These are phyloP conservation scores for Phyllostomus discolor DNA, from an alignment of 2,113 vertebrate species.

Conservation along the genomic window DNA sequence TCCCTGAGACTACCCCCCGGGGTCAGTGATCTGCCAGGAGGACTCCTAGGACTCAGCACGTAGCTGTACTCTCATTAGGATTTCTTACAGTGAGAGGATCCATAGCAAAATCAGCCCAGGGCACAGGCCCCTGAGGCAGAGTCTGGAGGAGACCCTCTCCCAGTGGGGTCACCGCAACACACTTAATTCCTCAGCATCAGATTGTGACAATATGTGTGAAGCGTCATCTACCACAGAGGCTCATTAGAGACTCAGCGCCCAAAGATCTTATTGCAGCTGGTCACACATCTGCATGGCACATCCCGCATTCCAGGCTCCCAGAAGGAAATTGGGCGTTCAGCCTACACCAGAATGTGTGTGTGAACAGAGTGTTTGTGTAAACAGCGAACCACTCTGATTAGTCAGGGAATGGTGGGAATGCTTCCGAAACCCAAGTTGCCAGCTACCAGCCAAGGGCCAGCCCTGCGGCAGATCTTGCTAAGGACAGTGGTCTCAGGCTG, in stretches of 20 bases:
- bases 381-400: not conserved
- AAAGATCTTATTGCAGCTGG: not conserved
- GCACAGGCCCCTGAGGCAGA: accelerated
- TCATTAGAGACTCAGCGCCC: not conserved
- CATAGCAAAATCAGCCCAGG: not conserved
- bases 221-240: not conserved
- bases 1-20: not conserved
- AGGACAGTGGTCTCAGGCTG: not conserved
- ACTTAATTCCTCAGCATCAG: not conserved
- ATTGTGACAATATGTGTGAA: not conserved
- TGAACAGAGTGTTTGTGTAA: not conserved
- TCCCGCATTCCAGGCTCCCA: not conserved
- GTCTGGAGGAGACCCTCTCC: not conserved
- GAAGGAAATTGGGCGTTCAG: not conserved
- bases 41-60: not conserved
- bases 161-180: not conserved
- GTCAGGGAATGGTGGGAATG: not conserved
- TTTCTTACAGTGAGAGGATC: not conserved
- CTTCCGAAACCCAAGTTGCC: not conserved
- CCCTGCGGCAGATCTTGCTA: not conserved
- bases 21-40: not conserved
- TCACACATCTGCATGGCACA: not conserved
- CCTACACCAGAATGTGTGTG: not conserved
- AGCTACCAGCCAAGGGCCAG: not conserved
- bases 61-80: not conserved